Evolutionary conservation across 2,888 invertebrate genomes (phyloP).

Genomic region (Trachelus stipa): DNA sequence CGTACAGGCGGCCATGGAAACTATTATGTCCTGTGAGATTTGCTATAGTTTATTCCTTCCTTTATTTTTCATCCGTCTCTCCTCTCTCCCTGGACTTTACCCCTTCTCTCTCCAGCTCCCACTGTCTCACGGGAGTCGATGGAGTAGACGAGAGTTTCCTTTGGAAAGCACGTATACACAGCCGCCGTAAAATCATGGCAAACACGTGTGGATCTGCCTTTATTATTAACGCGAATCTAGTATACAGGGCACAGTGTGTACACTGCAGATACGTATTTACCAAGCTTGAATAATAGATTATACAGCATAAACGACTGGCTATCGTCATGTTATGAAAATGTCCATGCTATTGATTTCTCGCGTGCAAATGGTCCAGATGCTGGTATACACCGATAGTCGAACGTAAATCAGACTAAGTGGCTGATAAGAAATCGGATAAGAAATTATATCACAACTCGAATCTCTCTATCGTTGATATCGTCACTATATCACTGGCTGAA

Average conservation of each 20-base stretch:
- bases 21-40: neutral
- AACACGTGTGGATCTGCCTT: too few relatives aligned
- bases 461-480: conserved; percentile 43
- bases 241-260: too few relatives aligned
- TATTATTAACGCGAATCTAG: too few relatives aligned
- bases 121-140: neutral
- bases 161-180: too few relatives aligned
- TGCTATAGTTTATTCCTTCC: neutral
- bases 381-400: neutral
- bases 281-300: too few relatives aligned
- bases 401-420: conserved; percentile 44
- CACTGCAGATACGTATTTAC: too few relatives aligned
- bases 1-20: neutral
- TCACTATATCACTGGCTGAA: conserved; percentile 51
- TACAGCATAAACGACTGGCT: too few relatives aligned
- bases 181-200: too few relatives aligned
- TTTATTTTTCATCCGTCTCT: neutral
- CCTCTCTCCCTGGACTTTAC: neutral
- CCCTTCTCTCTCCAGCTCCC: neutral
- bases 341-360: too few relatives aligned
- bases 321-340: too few relatives aligned
- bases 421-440: conserved; percentile 45
- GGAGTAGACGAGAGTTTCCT: too few relatives aligned
- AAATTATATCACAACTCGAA: conserved; percentile 9
- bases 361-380: too few relatives aligned